Evolutionary conservation across 2,888 invertebrate species (phyloP).

Genomic region (Drosophila leonis): DNA sequence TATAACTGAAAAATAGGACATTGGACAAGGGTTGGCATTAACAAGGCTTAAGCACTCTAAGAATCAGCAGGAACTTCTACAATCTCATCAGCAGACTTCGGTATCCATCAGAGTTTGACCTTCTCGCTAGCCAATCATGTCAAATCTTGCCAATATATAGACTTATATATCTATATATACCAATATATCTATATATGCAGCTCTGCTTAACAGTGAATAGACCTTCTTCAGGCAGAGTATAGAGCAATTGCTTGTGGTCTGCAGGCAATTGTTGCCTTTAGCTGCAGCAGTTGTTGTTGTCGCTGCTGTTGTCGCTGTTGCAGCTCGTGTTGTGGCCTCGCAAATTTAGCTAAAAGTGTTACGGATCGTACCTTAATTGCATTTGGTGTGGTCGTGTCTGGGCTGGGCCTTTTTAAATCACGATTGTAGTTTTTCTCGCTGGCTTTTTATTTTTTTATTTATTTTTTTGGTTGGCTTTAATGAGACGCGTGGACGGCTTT

Average conservation of each 20-base stretch:
- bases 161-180: too few relatives aligned
- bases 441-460: not conserved
- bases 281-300: not conserved
- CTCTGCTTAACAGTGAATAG: not conserved
- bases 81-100: too few relatives aligned
- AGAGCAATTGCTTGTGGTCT: not conserved
- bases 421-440: conserved; percentile 9
- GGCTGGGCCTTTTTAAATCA: conserved; percentile 33
- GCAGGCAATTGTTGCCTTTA: conserved; percentile 1
- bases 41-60: too few relatives aligned
- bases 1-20: too few relatives aligned
- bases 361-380: conserved; percentile 61
- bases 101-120: too few relatives aligned
- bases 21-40: too few relatives aligned
- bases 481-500: conserved; percentile 45
- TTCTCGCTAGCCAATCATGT: too few relatives aligned
- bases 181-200: not conserved
- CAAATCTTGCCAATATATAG: too few relatives aligned
- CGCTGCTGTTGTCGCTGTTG: conserved; percentile 1
- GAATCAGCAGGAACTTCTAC: too few relatives aligned
- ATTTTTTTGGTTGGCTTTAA: conserved; percentile 46
- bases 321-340: conserved; percentile 28
- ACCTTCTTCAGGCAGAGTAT: not conserved
- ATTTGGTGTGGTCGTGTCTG: conserved; percentile 42
- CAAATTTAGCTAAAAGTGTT: conserved; percentile 65